Percentiles rank a stretch among this genome's conserved stretches.
Evolutionary conservation across 2,888 invertebrate species (phyloP).

Genomic region (Acanthoscelides obtectus): DNA sequence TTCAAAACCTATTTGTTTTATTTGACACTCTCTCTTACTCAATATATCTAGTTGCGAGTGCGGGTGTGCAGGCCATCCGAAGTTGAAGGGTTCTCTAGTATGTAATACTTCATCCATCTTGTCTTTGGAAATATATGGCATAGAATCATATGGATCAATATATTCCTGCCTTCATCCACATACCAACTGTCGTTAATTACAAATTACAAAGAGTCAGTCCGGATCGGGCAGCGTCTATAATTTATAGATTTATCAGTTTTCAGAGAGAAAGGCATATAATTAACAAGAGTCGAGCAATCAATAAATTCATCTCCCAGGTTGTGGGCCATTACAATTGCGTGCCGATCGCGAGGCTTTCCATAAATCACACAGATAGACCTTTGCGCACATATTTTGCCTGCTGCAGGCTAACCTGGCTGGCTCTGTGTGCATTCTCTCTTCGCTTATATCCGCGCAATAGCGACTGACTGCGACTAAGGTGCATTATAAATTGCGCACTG

Average conservation of each 20-base stretch:
- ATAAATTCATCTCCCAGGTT: constrained; percentile 20
- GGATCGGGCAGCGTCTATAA: not conserved
- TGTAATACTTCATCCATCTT: no score
- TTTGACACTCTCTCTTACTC: no score
- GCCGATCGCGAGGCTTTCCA: constrained; percentile 18
- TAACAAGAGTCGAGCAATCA: constrained; percentile 11
- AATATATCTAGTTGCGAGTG: no score
- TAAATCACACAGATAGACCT: constrained; percentile 22
- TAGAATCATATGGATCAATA: not conserved
- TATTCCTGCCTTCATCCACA: not conserved
- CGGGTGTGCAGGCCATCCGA: no score
- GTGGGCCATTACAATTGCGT: constrained; percentile 23
- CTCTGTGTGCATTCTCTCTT: not conserved
- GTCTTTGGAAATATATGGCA: no score
- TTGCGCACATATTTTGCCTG: constrained; percentile 22
- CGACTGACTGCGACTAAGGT: not conserved
- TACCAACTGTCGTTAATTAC: not conserved
- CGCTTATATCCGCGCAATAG: not conserved
- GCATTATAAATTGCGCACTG: not conserved
- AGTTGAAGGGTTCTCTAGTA: no score
- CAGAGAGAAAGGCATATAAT: not conserved
- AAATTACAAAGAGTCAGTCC: not conserved
- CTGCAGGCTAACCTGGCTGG: constrained; percentile 20
- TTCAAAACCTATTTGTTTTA: no score
- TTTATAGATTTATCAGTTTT: constrained; percentile 4